A percentile compares a stretch with the other conserved stretches of the same genome.
Conservation (phyloP, 2,113 vertebrate genomes). For the Crotalus horridus region DNA sequence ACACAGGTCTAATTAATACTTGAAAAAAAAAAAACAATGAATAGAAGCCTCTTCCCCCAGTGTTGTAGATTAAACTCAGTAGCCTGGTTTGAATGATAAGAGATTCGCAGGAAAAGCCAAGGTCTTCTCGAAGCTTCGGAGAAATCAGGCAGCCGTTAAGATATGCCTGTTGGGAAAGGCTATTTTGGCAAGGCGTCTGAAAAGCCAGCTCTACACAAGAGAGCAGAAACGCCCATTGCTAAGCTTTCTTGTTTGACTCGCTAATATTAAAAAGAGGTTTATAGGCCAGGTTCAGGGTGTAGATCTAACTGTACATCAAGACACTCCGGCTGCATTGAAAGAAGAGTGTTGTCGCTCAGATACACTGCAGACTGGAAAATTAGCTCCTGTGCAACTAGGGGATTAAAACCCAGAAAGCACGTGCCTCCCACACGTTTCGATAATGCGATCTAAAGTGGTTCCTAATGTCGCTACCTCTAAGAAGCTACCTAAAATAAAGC, state of each 20-base stretch:
- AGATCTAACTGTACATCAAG: background rate
- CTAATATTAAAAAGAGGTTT: background rate
- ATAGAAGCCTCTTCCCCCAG: background rate
- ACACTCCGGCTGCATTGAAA: background rate
- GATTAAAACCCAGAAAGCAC: background rate
- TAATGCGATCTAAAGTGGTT: background rate
- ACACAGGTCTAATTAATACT: background rate
- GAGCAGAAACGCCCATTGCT: background rate
- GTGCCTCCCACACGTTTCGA: background rate
- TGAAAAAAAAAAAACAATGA: background rate
- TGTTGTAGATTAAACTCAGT: conserved; percentile 22
- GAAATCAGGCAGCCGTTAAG: background rate
- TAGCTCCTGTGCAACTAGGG: background rate
- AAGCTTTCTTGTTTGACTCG: background rate
- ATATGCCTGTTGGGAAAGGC: conserved; percentile 32
- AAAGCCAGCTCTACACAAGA: conserved; percentile 1
- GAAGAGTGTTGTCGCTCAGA: background rate
- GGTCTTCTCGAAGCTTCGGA: background rate
- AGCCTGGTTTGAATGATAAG: background rate
- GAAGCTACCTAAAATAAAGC: background rate
- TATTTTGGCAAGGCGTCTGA: fast-evolving
- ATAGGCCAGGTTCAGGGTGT: conserved; percentile 19
- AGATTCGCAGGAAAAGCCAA: conserved; percentile 48
- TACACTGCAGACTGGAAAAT: conserved; percentile 14
- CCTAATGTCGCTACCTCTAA: background rate